Evolutionary conservation across 2,113 vertebrate genomes (phyloP).

Genomic region (Aviceda subcristata): DNA sequence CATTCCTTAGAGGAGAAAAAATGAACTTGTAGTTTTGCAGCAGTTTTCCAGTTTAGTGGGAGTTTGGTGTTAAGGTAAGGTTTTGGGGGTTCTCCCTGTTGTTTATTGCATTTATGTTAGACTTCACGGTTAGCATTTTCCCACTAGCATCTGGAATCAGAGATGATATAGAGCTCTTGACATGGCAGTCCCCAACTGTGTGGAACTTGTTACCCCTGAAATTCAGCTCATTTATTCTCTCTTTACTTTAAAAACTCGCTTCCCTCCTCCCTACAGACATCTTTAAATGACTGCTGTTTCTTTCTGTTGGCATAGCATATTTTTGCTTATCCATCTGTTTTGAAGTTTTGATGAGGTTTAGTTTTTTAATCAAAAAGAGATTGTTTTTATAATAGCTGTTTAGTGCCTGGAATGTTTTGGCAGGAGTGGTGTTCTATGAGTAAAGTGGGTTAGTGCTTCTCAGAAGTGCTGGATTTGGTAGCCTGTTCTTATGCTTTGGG

Average conservation of each 20-base stretch:
- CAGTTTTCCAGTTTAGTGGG: not conserved
- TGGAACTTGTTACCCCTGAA: slow-evolving; percentile 45
- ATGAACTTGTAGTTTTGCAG: not conserved
- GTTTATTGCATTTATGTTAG: not conserved
- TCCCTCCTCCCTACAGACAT: slow-evolving; percentile 12
- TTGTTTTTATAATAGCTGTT: slow-evolving; percentile 41
- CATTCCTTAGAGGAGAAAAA: slow-evolving; percentile 10
- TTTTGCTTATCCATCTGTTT: slow-evolving; percentile 60
- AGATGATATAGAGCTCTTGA: not conserved
- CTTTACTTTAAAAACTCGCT: not conserved
- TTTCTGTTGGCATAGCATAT: slow-evolving; percentile 48
- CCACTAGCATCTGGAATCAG: not conserved
- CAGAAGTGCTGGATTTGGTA: not conserved
- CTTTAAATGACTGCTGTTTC: slow-evolving; percentile 28
- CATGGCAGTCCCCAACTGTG: not conserved
- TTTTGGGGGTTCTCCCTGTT: not conserved
- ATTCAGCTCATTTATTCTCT: slow-evolving; percentile 27
- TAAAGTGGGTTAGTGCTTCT: not conserved
- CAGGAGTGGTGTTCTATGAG: not conserved
- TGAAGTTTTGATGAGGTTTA: slow-evolving; percentile 54
- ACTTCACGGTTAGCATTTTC: not conserved
- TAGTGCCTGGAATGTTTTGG: slow-evolving; percentile 38
- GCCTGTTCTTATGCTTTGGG: not conserved
- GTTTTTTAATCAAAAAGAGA: slow-evolving; percentile 45
- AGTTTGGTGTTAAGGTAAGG: not conserved